Evolutionary conservation across 37 sponge, comb jelly and placozoan species (phyloP).

Genomic region (Dysidea cf. avara): DNA sequence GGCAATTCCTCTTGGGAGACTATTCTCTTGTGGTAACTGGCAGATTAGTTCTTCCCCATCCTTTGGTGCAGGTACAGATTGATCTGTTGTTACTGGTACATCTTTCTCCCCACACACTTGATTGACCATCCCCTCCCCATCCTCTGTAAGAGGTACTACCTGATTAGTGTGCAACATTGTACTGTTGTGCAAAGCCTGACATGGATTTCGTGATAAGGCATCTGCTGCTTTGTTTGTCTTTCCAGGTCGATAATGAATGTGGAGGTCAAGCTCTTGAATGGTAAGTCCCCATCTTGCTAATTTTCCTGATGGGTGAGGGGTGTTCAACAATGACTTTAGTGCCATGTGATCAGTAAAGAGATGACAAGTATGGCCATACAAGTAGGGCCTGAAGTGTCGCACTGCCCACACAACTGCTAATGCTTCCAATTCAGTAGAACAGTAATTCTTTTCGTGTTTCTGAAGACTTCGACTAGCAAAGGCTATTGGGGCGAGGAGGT

Average conservation of each 20-base stretch:
- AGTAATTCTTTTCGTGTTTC: constrained; percentile 25
- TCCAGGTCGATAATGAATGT: constrained; percentile 27
- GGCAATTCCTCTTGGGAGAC: no score
- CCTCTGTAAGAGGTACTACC: no score
- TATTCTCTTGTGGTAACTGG: no score
- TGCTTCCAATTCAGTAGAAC: constrained; percentile 34
- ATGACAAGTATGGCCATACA: constrained; percentile 15
- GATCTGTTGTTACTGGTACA: no score
- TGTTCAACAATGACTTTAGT: no score
- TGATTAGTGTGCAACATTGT: no score
- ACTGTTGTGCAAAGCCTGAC: no score
- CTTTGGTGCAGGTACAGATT: no score
- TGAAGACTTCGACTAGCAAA: constrained; percentile 14
- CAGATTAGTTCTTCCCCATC: no score
- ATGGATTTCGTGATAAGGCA: constrained; percentile 28
- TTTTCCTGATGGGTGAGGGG: constrained; percentile 25
- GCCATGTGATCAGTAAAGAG: constrained; percentile 43
- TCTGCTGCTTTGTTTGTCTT: constrained; percentile 43
- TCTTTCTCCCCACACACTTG: no score
- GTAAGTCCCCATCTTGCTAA: constrained; percentile 39
- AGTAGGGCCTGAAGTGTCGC: constrained; percentile 35
- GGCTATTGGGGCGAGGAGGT: constrained; percentile 10
- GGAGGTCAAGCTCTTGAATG: constrained; percentile 44
- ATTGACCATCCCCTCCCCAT: no score
- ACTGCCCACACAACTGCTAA: no score